phyloP scores from a whole-genome alignment of 92 coral and sea anemone genomes.

The Zoanthus sansibaricus region DNA sequence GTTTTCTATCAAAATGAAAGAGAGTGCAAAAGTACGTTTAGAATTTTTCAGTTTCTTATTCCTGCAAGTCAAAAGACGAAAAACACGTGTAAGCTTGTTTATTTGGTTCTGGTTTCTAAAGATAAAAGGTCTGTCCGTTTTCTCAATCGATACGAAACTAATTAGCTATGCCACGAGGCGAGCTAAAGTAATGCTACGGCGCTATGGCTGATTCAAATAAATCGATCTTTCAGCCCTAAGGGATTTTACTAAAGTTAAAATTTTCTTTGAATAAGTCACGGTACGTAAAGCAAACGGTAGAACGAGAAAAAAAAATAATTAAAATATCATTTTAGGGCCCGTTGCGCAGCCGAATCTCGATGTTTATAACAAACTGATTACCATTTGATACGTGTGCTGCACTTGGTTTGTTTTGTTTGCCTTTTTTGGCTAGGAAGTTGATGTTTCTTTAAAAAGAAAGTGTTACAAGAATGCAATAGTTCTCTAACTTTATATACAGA shows the following conservation, averaged over 20 bases:
- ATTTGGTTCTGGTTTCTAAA: not conserved
- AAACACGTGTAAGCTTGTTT: slow-evolving; percentile 10
- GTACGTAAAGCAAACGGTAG: not conserved
- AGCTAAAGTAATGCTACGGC: not conserved
- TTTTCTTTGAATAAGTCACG: not conserved
- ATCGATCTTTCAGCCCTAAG: not conserved
- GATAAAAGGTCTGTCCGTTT: not conserved
- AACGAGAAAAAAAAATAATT: not conserved
- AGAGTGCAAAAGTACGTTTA: not conserved
- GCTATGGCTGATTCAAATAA: not conserved
- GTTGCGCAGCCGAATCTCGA: too few relatives aligned
- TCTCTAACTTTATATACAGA: too few relatives aligned
- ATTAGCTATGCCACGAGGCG: not conserved
- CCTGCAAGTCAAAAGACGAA: not conserved
- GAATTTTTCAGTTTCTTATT: slow-evolving; percentile 34
- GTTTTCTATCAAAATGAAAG: not conserved
- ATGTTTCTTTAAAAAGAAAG: too few relatives aligned
- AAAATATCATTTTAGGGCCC: too few relatives aligned
- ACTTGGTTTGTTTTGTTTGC: too few relatives aligned
- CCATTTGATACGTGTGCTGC: too few relatives aligned
- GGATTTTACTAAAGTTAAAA: not conserved
- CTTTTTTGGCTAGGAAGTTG: too few relatives aligned
- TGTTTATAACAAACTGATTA: too few relatives aligned
- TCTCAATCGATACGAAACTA: not conserved
- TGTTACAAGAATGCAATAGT: too few relatives aligned